A percentile compares a stretch with the other conserved stretches of the same genome.
phyloP scores from a whole-genome alignment of 1,140 invertebrate genomes.

The Brachionus angularis region DNA sequence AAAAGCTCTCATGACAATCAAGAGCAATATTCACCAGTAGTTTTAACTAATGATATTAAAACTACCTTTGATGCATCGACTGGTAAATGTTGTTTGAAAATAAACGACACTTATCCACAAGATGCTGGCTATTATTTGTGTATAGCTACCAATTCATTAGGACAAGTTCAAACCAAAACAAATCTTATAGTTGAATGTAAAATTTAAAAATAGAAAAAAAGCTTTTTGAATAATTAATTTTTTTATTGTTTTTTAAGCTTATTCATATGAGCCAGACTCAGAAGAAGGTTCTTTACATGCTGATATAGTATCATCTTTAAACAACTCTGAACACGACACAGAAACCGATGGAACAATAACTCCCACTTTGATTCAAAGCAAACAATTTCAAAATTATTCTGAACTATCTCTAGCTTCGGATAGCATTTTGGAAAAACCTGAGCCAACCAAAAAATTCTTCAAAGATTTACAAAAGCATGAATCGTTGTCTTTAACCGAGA shows the following conservation, averaged over 20 bases:
- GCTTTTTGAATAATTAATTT: neutral
- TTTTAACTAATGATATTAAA: conserved; percentile 36
- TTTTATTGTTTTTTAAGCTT: neutral
- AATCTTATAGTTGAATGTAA: conserved; percentile 30
- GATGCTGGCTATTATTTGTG: conserved; percentile 71
- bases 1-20: neutral
- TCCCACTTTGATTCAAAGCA: conserved; percentile 17
- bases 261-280: conserved; percentile 37
- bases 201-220: neutral
- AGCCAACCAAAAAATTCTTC: conserved; percentile 9
- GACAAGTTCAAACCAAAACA: conserved; percentile 52
- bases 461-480: neutral
- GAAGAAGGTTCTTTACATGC: conserved; percentile 31
- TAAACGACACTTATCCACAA: conserved; percentile 77
- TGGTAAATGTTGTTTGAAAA: conserved; percentile 58
- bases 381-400: conserved; percentile 20
- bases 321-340: neutral
- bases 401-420: conserved; percentile 4
- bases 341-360: conserved; percentile 38
- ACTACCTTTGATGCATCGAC: conserved; percentile 20
- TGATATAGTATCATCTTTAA: neutral
- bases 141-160: conserved; percentile 53
- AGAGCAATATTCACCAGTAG: neutral
- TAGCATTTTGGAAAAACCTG: neutral
- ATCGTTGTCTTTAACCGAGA: conserved; percentile 26